These are phyloP conservation scores for Oligia latruncula DNA, from an alignment of 2,888 invertebrate genomes.

Conservation along the genomic window DNA sequence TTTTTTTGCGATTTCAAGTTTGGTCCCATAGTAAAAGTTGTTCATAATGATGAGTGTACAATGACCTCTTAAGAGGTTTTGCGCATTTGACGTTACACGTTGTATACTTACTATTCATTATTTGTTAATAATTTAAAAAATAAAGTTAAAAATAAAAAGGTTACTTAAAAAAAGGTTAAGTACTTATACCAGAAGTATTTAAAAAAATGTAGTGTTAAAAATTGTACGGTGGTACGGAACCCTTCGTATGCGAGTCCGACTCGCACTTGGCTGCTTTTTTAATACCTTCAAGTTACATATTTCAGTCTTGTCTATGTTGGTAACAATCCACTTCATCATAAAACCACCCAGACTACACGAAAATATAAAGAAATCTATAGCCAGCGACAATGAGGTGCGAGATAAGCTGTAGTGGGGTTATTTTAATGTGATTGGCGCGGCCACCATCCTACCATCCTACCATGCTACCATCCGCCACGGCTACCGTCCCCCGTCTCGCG, in stretches of 20 bases:
- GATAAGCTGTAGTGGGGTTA: constrained; percentile 75
- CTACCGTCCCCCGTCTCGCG: constrained; percentile 74
- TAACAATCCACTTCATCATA: constrained; percentile 7
- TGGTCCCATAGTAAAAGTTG: too few species aligned
- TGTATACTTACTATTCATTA: too few species aligned
- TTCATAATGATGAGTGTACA: too few species aligned
- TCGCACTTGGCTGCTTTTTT: neutral
- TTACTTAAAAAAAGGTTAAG: too few species aligned
- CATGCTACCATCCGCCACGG: constrained; percentile 60
- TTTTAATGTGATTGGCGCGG: constrained; percentile 87
- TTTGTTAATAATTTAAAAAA: too few species aligned
- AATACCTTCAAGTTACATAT: neutral
- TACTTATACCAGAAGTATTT: too few species aligned
- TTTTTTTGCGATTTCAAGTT: too few species aligned
- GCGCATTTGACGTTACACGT: too few species aligned
- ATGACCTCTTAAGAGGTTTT: too few species aligned
- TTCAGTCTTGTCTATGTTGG: neutral
- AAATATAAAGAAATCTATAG: constrained; percentile 23
- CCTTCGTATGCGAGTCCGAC: neutral
- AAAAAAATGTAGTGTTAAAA: neutral
- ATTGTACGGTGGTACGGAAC: too few species aligned
- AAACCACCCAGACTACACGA: neutral
- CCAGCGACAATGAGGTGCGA: constrained; percentile 64
- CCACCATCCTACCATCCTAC: constrained; percentile 59
- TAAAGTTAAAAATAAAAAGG: neutral